These are phyloP conservation scores for Drosophila ercepeae DNA, from an alignment of 1,140 invertebrate species.

Conservation along the genomic window DNA sequence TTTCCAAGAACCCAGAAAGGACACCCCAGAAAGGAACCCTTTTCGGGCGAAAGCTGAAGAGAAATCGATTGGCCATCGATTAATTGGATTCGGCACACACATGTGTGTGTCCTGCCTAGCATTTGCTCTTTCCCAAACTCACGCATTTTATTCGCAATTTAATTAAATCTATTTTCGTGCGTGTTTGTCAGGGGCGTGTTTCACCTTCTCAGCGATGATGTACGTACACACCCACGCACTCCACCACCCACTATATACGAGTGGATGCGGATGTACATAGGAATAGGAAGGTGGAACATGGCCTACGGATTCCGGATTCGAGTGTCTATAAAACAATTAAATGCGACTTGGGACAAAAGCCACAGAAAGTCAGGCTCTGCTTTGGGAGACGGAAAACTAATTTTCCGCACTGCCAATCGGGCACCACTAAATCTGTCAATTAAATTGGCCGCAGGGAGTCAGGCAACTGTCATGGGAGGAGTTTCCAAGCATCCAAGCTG, in stretches of 20 bases:
- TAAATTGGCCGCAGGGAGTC: conserved; percentile 80
- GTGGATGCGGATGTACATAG: conserved; percentile 9
- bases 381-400: conserved; percentile 76
- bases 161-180: conserved; percentile 80
- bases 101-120: background rate
- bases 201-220: conserved; percentile 51
- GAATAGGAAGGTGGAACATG: conserved; percentile 3
- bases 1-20: conserved; percentile 21
- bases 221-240: conserved; percentile 21
- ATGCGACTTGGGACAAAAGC: conserved; percentile 60
- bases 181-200: conserved; percentile 74
- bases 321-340: conserved; percentile 81
- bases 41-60: conserved; percentile 21
- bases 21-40: conserved; percentile 34
- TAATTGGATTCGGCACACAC: conserved; percentile 59
- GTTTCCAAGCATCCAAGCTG: too few species aligned
- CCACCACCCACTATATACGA: background rate
- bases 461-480: conserved; percentile 2
- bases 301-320: conserved; percentile 22
- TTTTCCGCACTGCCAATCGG: conserved; percentile 81
- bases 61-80: conserved; percentile 72
- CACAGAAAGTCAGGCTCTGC: conserved; percentile 58
- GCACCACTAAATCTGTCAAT: conserved; percentile 80
- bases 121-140: background rate
- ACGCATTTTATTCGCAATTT: conserved; percentile 78